phyloP scores from a whole-genome alignment of 2,888 invertebrate species.

The Danaus chrysippus region DNA sequence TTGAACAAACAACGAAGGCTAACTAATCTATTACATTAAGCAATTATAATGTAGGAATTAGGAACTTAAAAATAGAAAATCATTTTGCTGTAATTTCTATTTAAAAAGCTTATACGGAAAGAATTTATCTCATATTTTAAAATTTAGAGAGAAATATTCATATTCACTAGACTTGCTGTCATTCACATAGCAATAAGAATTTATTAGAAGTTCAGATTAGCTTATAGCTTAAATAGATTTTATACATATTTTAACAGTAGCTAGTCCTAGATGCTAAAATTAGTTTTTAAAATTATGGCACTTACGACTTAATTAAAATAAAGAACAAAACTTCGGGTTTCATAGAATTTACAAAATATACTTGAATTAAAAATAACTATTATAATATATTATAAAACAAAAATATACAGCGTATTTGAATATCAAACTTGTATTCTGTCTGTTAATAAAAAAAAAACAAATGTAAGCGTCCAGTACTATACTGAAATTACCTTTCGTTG shows the following conservation, averaged over 20 bases:
- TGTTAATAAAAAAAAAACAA: not conserved
- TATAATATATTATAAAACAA: too few species aligned
- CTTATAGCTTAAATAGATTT: slow-evolving; percentile 5
- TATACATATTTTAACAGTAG: slow-evolving; percentile 1
- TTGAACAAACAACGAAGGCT: slow-evolving; percentile 1
- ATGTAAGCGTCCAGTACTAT: not conserved
- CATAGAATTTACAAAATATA: too few species aligned
- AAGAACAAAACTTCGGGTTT: too few species aligned
- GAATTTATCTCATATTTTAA: not conserved
- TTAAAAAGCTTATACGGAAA: not conserved
- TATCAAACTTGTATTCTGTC: not conserved
- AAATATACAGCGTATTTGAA: too few species aligned
- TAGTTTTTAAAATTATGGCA: too few species aligned
- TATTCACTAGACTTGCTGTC: not conserved
- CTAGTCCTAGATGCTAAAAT: slow-evolving; percentile 6
- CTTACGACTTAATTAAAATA: too few species aligned
- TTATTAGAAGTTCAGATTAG: slow-evolving; percentile 4
- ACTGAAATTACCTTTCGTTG: slow-evolving; percentile 6
- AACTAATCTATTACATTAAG: not conserved
- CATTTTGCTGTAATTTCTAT: too few species aligned
- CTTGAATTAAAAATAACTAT: too few species aligned
- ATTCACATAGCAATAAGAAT: not conserved
- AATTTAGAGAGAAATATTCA: not conserved
- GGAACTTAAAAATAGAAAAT: too few species aligned
- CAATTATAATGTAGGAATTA: not conserved